Evolutionary conservation across 2,113 vertebrate genomes (phyloP).

Genomic region (Pseudopipra pipra): DNA sequence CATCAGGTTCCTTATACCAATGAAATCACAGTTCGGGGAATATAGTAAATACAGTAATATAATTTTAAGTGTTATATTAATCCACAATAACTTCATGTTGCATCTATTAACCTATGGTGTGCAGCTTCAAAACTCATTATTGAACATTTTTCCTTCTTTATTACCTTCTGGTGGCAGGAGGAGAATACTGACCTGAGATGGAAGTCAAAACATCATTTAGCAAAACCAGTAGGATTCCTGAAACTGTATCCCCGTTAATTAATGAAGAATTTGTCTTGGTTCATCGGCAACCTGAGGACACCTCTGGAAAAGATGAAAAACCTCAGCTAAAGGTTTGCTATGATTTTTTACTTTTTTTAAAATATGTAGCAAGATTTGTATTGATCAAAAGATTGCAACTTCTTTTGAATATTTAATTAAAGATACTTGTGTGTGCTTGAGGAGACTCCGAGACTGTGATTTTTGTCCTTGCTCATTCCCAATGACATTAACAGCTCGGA

Average conservation of each 20-base stretch:
- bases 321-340: conserved; percentile 85
- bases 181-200: conserved; percentile 76
- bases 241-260: conserved; percentile 85
- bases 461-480: not conserved
- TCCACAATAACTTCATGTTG: not conserved
- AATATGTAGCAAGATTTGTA: not conserved
- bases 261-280: conserved; percentile 95
- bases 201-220: conserved; percentile 84
- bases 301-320: conserved; percentile 79
- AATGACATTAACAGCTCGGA: not conserved
- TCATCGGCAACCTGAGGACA: conserved; percentile 77
- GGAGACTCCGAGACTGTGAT: not conserved
- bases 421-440: not conserved
- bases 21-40: not conserved
- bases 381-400: conserved; percentile 25
- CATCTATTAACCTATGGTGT: not conserved
- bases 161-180: conserved; percentile 57
- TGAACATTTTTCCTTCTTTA: not conserved
- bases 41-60: not conserved
- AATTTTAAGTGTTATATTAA: not conserved
- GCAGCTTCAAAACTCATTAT: not conserved
- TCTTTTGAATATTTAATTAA: not conserved
- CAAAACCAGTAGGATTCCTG: conserved; percentile 84
- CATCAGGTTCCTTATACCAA: not conserved
- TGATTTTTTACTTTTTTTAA: not conserved